Conservation (phyloP, 2,797 vertebrate species). For the Perdix hodgsoniae region DNA sequence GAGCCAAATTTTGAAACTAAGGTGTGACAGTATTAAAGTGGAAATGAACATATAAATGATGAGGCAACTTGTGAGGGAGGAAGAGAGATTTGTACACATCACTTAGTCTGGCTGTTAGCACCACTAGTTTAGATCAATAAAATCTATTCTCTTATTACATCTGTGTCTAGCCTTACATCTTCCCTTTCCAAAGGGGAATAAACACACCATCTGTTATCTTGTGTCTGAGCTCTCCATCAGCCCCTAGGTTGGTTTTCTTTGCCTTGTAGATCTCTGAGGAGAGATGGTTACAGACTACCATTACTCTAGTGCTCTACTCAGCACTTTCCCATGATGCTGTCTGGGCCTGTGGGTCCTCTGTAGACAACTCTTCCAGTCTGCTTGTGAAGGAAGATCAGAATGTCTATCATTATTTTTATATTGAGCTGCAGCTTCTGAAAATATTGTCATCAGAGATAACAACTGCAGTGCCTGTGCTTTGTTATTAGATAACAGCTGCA, state of each 20-base stretch:
- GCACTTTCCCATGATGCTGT: accelerated
- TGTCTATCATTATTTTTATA: background rate
- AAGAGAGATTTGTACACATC: conserved; percentile 54
- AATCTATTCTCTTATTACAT: conserved; percentile 63
- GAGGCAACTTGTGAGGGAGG: conserved; percentile 2
- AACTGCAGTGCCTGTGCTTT: background rate
- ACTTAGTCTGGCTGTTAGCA: conserved; percentile 53
- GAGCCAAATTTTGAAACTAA: conserved; percentile 8
- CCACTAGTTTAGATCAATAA: conserved; percentile 57
- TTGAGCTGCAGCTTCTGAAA: background rate
- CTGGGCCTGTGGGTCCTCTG: background rate
- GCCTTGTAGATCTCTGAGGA: background rate
- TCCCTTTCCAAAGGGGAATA: conserved; percentile 26
- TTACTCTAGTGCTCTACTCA: background rate
- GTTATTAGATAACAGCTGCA: too few species aligned
- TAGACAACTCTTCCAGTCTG: background rate
- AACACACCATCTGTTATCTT: background rate
- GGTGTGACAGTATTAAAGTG: background rate
- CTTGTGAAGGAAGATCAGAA: background rate
- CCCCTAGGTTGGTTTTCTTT: background rate
- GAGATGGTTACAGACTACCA: background rate
- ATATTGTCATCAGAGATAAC: background rate
- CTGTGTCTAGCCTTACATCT: conserved; percentile 21
- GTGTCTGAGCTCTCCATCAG: background rate
- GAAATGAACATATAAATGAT: conserved; percentile 49